A percentile compares a stretch with the other conserved stretches of the same genome.
Evolutionary conservation across 2,797 vertebrate genomes (phyloP).

Genomic region (Helicolenus hilgendorfi): DNA sequence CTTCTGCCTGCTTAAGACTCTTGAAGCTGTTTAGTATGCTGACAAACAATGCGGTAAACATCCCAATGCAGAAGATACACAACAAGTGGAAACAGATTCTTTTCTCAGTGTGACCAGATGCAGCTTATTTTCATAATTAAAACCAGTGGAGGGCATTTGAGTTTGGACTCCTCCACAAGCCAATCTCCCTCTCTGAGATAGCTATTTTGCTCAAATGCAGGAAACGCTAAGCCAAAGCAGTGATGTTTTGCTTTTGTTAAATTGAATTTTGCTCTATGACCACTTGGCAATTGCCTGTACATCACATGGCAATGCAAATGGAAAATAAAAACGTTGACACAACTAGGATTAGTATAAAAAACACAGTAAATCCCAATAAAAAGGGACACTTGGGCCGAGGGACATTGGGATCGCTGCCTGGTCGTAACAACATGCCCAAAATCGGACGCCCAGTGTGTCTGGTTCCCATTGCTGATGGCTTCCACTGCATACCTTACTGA

Average conservation of each 20-base stretch:
- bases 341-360: conserved; percentile 8
- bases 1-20: not conserved
- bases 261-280: conserved; percentile 18
- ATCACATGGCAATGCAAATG: conserved; percentile 6
- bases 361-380: not conserved
- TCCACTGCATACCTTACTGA: conserved; percentile 44
- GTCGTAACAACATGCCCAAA: conserved; percentile 42
- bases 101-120: conserved; percentile 52
- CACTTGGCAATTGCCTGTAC: not conserved
- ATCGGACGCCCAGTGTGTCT: conserved; percentile 28
- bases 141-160: conserved; percentile 57
- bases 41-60: conserved; percentile 68
- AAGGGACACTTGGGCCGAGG: conserved; percentile 3
- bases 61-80: conserved; percentile 37
- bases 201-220: not conserved
- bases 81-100: conserved; percentile 63
- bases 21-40: conserved; percentile 26
- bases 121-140: conserved; percentile 67
- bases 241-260: conserved; percentile 26
- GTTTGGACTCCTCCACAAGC: conserved; percentile 38
- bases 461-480: conserved; percentile 55
- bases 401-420: conserved; percentile 40
- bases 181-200: conserved; percentile 29
- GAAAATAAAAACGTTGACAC: conserved; percentile 37
- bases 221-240: conserved; percentile 1